phyloP scores from a whole-genome alignment of 2,797 vertebrate species.

The Meda fulgida region DNA sequence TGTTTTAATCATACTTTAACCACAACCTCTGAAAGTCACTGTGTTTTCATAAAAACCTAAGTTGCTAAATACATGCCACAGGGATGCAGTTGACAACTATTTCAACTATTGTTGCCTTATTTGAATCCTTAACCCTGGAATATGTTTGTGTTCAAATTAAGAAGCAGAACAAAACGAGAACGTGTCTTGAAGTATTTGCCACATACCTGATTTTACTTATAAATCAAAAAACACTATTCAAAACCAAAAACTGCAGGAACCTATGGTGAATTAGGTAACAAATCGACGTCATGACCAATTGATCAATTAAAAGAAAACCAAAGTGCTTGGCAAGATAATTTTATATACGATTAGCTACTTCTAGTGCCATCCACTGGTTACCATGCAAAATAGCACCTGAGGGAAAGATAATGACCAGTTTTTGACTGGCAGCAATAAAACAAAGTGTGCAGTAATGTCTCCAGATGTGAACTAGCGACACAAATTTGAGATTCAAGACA shows the following conservation, averaged over 20 bases:
- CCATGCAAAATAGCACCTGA: constrained; percentile 19
- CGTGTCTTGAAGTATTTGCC: background rate
- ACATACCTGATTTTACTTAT: background rate
- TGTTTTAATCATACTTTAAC: background rate
- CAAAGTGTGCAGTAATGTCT: background rate
- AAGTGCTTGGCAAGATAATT: background rate
- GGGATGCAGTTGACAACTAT: too few species aligned
- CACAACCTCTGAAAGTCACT: background rate
- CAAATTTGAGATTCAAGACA: background rate
- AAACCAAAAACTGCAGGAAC: background rate
- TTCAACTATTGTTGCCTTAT: background rate
- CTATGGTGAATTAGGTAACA: background rate
- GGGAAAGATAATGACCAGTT: background rate
- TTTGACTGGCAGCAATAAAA: background rate
- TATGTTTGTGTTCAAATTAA: background rate
- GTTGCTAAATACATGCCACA: background rate
- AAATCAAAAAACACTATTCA: background rate
- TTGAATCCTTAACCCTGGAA: background rate
- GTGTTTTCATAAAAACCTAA: background rate
- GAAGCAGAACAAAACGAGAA: background rate
- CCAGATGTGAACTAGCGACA: background rate
- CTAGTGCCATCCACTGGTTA: constrained; percentile 50
- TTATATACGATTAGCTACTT: background rate
- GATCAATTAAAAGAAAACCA: background rate
- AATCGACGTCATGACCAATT: background rate